A percentile compares a stretch with the other conserved stretches of the same genome.
phyloP scores from a whole-genome alignment of 2,113 vertebrate genomes.

The Chloropsis cyanopogon region DNA sequence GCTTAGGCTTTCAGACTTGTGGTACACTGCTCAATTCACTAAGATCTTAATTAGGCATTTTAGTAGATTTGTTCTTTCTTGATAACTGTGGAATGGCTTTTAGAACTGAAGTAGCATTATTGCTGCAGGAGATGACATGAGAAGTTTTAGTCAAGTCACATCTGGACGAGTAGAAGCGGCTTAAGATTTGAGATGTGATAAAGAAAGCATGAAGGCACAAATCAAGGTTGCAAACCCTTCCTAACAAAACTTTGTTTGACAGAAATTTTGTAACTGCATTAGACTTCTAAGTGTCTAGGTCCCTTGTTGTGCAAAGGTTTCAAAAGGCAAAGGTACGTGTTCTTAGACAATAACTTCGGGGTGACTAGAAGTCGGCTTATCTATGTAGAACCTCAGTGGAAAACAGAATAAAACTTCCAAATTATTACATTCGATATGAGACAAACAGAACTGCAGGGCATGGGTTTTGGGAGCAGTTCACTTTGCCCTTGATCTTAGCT shows the following conservation, averaged over 20 bases:
- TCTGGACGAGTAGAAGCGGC: not conserved
- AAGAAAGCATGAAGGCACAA: not conserved
- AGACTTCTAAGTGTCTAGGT: not conserved
- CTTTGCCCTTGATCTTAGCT: not conserved
- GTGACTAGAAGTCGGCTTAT: not conserved
- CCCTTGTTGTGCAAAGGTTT: not conserved
- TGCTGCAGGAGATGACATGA: not conserved
- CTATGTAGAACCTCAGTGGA: not conserved
- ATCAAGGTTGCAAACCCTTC: not conserved
- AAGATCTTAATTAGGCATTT: not conserved
- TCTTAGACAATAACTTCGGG: not conserved
- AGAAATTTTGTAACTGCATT: not conserved
- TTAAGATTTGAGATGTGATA: not conserved
- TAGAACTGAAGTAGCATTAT: not conserved
- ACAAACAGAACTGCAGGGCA: not conserved
- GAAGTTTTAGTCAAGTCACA: not conserved
- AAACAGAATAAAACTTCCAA: not conserved
- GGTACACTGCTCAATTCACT: not conserved
- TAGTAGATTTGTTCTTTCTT: not conserved
- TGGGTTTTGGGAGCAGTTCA: not conserved
- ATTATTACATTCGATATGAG: not conserved
- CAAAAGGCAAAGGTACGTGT: not conserved
- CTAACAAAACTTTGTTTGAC: not conserved
- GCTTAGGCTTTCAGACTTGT: not conserved
- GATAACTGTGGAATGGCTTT: not conserved